These are phyloP conservation scores for Toxonevra muliebris DNA, from an alignment of 2,888 invertebrate genomes.

Conservation along the genomic window DNA sequence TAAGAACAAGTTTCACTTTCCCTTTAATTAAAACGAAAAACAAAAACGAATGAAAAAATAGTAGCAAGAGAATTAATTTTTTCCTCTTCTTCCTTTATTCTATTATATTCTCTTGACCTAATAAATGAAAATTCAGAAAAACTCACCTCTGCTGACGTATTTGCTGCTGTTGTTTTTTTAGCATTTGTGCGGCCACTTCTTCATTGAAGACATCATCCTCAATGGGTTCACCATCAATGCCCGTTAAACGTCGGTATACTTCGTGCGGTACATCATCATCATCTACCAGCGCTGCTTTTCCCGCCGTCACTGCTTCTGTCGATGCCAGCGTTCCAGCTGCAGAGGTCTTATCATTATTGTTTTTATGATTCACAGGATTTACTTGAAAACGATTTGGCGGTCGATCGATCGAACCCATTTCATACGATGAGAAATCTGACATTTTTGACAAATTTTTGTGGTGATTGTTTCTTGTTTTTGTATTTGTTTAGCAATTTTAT, in stretches of 20 bases:
- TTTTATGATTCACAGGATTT: conserved; percentile 63
- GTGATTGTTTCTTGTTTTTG: no score
- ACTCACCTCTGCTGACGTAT: conserved; percentile 55
- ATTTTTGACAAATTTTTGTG: conserved; percentile 40
- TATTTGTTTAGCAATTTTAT: no score
- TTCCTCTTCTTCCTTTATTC: neutral
- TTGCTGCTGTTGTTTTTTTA: conserved; percentile 55
- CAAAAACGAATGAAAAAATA: neutral
- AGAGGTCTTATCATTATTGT: conserved; percentile 45
- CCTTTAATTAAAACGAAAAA: neutral
- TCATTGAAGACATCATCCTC: conserved; percentile 64
- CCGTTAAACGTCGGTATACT: conserved; percentile 61
- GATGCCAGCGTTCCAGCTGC: neutral
- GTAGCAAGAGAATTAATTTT: neutral
- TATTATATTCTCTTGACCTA: neutral
- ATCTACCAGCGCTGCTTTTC: conserved; percentile 12
- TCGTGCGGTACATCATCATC: conserved; percentile 53
- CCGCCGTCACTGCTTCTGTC: conserved; percentile 8
- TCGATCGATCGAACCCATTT: conserved; percentile 62
- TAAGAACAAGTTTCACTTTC: neutral
- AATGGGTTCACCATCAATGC: conserved; percentile 57
- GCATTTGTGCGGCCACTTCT: conserved; percentile 57
- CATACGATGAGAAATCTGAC: conserved; percentile 61
- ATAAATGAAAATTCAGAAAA: neutral
- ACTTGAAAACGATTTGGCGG: conserved; percentile 65